phyloP scores from a whole-genome alignment of 2,888 invertebrate species.

The Cotesia congregata region DNA sequence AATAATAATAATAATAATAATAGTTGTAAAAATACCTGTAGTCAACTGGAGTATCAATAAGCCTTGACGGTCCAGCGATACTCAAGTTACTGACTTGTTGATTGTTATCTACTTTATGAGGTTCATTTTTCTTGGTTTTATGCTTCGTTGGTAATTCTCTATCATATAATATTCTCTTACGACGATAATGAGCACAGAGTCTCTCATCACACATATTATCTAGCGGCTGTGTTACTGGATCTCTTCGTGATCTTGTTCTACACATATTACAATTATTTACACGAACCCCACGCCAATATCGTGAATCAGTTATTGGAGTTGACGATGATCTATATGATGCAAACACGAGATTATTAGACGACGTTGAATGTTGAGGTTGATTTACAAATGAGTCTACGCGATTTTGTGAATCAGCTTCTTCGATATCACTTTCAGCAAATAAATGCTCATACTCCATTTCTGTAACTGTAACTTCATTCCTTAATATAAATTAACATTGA shows the following conservation, averaged over 20 bases:
- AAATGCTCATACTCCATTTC: slow-evolving; percentile 78
- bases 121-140: slow-evolving; percentile 53
- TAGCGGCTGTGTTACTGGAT: slow-evolving; percentile 46
- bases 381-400: slow-evolving; percentile 55
- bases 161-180: slow-evolving; percentile 52
- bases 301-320: slow-evolving; percentile 45
- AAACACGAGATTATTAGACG: slow-evolving; percentile 55
- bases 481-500: neutral
- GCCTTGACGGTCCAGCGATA: slow-evolving; percentile 65
- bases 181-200: slow-evolving; percentile 53
- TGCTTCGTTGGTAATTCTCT: slow-evolving; percentile 51
- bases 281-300: slow-evolving; percentile 52
- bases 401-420: slow-evolving; percentile 70
- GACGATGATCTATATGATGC: slow-evolving; percentile 54
- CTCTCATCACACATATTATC: slow-evolving; percentile 42
- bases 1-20: no score
- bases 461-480: slow-evolving; percentile 68
- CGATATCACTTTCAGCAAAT: slow-evolving; percentile 78
- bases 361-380: slow-evolving; percentile 48
- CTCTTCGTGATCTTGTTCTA: slow-evolving; percentile 54
- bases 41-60: slow-evolving; percentile 59
- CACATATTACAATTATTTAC: slow-evolving; percentile 56
- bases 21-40: slow-evolving; percentile 55
- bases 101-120: slow-evolving; percentile 51
- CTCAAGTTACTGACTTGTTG: slow-evolving; percentile 55